Conservation (phyloP, 2,888 invertebrate species). For the Rhynchonema sp. region DNA sequence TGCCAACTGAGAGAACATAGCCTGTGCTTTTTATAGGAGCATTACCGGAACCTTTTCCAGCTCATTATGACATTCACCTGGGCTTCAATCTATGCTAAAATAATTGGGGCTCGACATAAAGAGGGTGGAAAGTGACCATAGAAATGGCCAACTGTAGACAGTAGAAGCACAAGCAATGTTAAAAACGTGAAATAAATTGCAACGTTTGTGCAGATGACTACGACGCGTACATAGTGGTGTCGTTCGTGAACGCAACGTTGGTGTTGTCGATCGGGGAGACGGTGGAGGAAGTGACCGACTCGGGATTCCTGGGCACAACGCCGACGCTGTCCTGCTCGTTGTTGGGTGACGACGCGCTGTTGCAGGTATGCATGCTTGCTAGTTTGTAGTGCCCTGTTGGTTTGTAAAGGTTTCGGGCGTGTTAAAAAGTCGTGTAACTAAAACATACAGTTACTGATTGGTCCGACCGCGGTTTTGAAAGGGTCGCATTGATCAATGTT, state of each 20-base stretch:
- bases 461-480: no score
- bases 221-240: slow-evolving; percentile 98
- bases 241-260: slow-evolving; percentile 92
- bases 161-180: no score
- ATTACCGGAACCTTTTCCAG: no score
- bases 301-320: slow-evolving; percentile 93
- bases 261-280: slow-evolving; percentile 98
- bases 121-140: no score
- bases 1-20: background rate
- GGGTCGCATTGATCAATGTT: no score
- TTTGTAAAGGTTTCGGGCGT: background rate
- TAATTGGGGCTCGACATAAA: no score
- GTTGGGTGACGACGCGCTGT: slow-evolving; percentile 85
- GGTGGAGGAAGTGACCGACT: slow-evolving; percentile 99
- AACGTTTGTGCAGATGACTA: slow-evolving; percentile 75
- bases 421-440: background rate
- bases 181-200: no score
- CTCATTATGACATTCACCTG: no score
- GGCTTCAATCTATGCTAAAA: no score
- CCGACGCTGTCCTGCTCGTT: slow-evolving; percentile 95
- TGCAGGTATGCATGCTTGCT: slow-evolving; percentile 49
- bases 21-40: no score
- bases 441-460: no score
- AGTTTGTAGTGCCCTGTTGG: background rate
- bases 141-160: no score